phyloP scores from a whole-genome alignment of 1,140 invertebrate species.

The Pissodes strobi region DNA sequence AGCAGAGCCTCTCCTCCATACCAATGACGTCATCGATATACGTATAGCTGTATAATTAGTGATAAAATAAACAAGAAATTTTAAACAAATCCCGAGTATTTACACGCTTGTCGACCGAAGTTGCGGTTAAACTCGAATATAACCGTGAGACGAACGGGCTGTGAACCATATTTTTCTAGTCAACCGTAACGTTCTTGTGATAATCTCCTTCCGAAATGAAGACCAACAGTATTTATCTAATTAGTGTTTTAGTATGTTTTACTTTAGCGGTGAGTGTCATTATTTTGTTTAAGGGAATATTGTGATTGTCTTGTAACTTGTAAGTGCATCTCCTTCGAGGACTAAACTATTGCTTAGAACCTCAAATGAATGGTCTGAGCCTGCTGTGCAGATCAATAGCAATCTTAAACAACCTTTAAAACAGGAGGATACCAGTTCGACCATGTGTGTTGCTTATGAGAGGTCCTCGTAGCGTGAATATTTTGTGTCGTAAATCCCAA shows the following conservation, averaged over 20 bases:
- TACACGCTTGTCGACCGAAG: neutral
- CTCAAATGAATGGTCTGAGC: no score
- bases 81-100: conserved; percentile 23
- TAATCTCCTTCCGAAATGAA: conserved; percentile 17
- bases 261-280: conserved; percentile 21
- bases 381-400: no score
- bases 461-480: no score
- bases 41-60: conserved; percentile 10
- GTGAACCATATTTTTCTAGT: conserved; percentile 15
- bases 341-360: no score
- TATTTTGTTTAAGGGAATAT: neutral
- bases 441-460: no score
- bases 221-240: conserved; percentile 4
- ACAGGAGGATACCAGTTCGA: no score
- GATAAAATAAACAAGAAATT: conserved; percentile 20
- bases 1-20: conserved; percentile 5
- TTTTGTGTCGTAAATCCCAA: no score
- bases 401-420: no score
- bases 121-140: conserved; percentile 2
- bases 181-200: conserved; percentile 9
- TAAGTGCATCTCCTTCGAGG: no score
- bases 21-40: neutral
- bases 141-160: conserved; percentile 2
- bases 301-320: no score
- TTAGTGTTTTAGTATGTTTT: conserved; percentile 24